Evolutionary conservation across 1,140 invertebrate genomes (phyloP).

Genomic region (Heliconius eleuchia): DNA sequence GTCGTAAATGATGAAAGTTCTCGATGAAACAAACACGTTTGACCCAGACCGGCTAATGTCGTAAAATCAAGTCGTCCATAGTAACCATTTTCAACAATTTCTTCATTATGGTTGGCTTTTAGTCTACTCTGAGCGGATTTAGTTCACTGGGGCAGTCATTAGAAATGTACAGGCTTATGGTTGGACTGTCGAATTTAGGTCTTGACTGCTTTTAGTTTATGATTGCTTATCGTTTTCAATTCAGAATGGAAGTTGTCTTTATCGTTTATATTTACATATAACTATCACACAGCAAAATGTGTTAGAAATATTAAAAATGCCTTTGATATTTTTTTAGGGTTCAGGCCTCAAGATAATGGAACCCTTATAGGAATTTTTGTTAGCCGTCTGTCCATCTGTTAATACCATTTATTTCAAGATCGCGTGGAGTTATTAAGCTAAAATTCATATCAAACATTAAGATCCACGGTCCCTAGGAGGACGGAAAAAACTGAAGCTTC

Average conservation of each 20-base stretch:
- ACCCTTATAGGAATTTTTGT: too few relatives aligned
- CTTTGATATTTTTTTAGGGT: too few relatives aligned
- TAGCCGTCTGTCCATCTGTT: too few relatives aligned
- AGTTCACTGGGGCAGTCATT: conserved; percentile 2
- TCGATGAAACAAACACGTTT: not conserved
- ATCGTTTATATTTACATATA: not conserved
- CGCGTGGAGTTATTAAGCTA: too few relatives aligned
- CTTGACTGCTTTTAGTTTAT: not conserved
- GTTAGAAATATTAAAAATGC: too few relatives aligned
- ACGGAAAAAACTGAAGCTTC: too few relatives aligned
- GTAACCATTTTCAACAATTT: conserved; percentile 7
- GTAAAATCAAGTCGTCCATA: conserved; percentile 6
- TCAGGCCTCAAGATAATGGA: too few relatives aligned
- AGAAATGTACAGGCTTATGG: not conserved
- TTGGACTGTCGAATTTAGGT: not conserved
- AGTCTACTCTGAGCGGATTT: not conserved
- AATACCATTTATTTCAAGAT: too few relatives aligned
- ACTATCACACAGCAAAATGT: not conserved
- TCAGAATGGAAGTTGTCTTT: too few relatives aligned
- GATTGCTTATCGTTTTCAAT: not conserved
- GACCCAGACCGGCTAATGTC: not conserved
- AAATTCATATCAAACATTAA: too few relatives aligned
- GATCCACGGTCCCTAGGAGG: too few relatives aligned
- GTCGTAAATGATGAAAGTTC: not conserved
- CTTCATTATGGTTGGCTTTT: conserved; percentile 4